Base-by-base conservation (phyloP, 2,113 vertebrate genomes). In the Epinephelus cyanopodus region DNA sequence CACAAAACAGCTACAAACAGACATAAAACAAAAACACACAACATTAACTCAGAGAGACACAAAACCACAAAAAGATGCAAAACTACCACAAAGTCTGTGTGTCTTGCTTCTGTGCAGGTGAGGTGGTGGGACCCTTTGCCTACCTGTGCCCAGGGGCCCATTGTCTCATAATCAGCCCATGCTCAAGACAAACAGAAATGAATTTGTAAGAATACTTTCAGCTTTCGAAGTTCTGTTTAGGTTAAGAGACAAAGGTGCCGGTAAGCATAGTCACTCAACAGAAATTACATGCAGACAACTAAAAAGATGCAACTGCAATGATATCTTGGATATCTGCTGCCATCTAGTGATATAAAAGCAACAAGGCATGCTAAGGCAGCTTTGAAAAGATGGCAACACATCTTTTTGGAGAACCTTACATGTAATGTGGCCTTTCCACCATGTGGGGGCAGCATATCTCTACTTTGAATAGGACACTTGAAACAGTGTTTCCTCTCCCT, bases 241-340 rank as follows among this genome's bases (percentile, higher is more conserved):
- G 42, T 6, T 4, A 52, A 39, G 8, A 53, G 45, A 17, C 33
- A 8, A 1, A 6, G 23, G 4, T 1, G 7, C 42, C 2, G 15
- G 0, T 15, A 3, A 14, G 13, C 23, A 52, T 47, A 9, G 53
- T 48, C 23, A 18, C n/a, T 14, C 12, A 4, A 48, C 5, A 50
- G n/a, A n/a, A n/a, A n/a, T n/a, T n/a, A n/a, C n/a, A n/a, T n/a
- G n/a, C n/a, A n/a, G n/a, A n/a, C n/a, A 71, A 12, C 48, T 10
- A 5, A 18, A 13, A 63, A 37, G 21, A 33, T n/a, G 47, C 1
- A 6, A 19, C 15, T 67, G 11, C 27, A 54, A 65, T 56, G 19
- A 56, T 25, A 73, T 58, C 2, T 69, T 54, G 27, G 75, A 72
- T 87, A 88, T 93, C 67, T 95, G 89, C 95, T 94, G 90, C 92